phyloP scores from a whole-genome alignment of 2,797 vertebrate species.

The Tragelaphus eurycerus region DNA sequence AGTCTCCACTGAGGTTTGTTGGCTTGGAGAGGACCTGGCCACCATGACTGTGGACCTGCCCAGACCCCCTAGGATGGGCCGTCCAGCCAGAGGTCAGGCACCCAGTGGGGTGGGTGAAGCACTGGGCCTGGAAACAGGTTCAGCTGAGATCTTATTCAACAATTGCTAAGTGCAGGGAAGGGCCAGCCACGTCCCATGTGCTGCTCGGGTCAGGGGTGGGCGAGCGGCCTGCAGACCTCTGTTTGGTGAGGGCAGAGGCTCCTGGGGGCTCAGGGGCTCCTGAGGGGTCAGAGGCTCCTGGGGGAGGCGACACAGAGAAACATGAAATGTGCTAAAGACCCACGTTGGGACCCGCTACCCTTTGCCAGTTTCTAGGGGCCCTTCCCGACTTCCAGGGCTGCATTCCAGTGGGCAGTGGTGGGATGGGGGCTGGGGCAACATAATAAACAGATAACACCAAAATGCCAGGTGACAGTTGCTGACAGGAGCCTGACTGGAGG shows the following conservation, averaged over 20 bases:
- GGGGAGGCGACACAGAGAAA: background rate
- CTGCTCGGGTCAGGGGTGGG: background rate
- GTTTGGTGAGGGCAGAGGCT: background rate
- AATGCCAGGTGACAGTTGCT: too few relatives aligned
- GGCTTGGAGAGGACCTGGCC: background rate
- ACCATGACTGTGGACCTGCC: fast-evolving
- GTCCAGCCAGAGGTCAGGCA: background rate
- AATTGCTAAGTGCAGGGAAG: fast-evolving
- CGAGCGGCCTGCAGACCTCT: background rate
- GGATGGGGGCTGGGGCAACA: background rate
- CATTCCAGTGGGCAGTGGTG: fast-evolving
- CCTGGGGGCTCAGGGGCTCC: background rate
- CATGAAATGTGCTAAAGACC: background rate
- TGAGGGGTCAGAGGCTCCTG: background rate
- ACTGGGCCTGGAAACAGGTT: background rate
- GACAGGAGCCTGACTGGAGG: background rate
- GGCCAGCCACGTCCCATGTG: fast-evolving
- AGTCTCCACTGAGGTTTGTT: background rate
- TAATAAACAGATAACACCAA: background rate
- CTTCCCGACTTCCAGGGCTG: background rate
- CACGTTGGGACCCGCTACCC: too few relatives aligned
- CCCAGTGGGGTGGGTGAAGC: background rate
- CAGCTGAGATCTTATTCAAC: too few relatives aligned
- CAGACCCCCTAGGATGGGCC: fast-evolving
- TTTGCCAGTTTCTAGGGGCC: background rate